A percentile compares a stretch with the other conserved stretches of the same genome.
These are phyloP conservation scores for Bambusicola thoracicus DNA, from an alignment of 2,113 vertebrate genomes.

Conservation along the genomic window DNA sequence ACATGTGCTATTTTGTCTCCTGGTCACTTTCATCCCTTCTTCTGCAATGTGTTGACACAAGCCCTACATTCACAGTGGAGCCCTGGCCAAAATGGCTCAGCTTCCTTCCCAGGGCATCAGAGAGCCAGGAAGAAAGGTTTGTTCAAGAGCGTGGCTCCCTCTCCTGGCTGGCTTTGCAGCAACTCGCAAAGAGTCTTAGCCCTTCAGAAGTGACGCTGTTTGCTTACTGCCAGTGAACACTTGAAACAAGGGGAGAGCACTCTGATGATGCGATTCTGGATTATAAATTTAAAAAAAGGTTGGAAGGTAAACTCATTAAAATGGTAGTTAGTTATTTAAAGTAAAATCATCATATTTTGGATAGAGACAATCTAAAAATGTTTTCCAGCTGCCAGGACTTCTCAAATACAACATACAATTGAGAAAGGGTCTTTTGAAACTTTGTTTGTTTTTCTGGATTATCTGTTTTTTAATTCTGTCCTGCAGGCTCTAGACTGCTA, in stretches of 20 bases:
- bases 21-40: not conserved
- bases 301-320: not conserved
- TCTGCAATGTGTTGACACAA: not conserved
- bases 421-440: not conserved
- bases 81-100: constrained; percentile 46
- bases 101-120: constrained; percentile 33
- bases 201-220: not conserved
- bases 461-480: constrained; percentile 50
- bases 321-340: not conserved
- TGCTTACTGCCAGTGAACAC: not conserved
- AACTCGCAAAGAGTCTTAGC: constrained; percentile 10
- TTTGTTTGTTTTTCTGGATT: constrained; percentile 35
- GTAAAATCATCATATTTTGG: not conserved
- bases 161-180: constrained; percentile 71
- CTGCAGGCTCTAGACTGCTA: constrained; percentile 67
- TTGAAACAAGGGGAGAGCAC: not conserved
- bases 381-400: not conserved
- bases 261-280: not conserved
- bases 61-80: not conserved
- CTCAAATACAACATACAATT: not conserved
- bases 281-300: not conserved
- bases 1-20: not conserved
- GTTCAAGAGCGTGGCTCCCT: constrained; percentile 71
- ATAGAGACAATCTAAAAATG: not conserved
- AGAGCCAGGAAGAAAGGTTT: constrained; percentile 47